Base-by-base conservation (phyloP, 2,888 invertebrate genomes). In the Tetragonisca angustula region DNA sequence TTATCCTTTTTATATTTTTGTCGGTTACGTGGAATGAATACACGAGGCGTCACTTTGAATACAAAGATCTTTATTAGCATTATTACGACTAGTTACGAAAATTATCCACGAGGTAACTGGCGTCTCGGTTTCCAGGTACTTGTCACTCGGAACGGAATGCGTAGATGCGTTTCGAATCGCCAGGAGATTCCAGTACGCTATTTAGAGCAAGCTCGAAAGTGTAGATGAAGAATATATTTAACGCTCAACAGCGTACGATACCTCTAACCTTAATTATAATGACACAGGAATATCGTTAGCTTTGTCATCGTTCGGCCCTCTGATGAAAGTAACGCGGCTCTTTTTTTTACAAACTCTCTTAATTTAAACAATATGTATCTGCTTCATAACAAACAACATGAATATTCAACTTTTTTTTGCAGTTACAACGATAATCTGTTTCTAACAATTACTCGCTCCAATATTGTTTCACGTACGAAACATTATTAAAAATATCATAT, bases 81-180 rank as follows among this genome's bases (percentile, higher is more conserved):
- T 73, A 79, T 75, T 78, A 80, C 61, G 74, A 73, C 75, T 76
- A 83, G 71, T 73, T 74, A 78, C 73, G 84, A 77, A 77, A 80
- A 79, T 87, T 81, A 71, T 73, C 65, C 64, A 69, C 27, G 59
- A 68, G 65, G 83, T 68, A 78, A 81, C 72, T 78, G 75, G 24
- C 80, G 83, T 82, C 87, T 87, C 83, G 86, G 84, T 88, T 81
- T 87, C 87, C 87, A 84, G 81, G 88, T 83, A 86, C 88, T 86
- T 87, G 86, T 86, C 88, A 83, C 86, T 88, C 87, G 87, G 86
- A 87, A 89, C 82, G 87, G 86, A 87, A 88, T 78, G 87, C 81
- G 80, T 88, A 79, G 78, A 89, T 79, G 86, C 86, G 79, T 86
- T 88, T 87, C 83, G 74, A 88, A 87, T 88, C 77, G 77, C 36